These are phyloP conservation scores for Tragelaphus strepsiceros DNA, from an alignment of 2,113 vertebrate species.

Conservation along the genomic window DNA sequence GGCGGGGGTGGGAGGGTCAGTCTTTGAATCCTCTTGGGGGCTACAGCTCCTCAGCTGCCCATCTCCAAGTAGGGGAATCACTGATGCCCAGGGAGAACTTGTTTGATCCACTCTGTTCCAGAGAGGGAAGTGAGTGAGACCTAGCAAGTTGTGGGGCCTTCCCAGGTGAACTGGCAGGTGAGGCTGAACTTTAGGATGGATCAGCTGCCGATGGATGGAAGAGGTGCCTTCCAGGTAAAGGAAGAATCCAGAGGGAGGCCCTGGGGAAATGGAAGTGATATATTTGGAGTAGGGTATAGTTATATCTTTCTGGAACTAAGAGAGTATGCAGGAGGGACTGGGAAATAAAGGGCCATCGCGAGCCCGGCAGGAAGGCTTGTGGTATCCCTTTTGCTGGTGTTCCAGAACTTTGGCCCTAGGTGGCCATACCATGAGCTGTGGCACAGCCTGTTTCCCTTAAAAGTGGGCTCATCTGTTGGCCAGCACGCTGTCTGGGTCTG, in stretches of 20 bases:
- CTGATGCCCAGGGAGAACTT: not conserved
- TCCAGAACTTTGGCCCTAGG: not conserved
- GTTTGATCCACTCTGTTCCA: not conserved
- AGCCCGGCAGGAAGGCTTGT: not conserved
- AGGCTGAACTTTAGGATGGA: not conserved
- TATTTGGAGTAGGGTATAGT: not conserved
- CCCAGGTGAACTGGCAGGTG: not conserved
- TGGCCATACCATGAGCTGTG: not conserved
- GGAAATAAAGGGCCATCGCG: not conserved
- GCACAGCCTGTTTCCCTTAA: not conserved
- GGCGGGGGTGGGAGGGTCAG: not conserved
- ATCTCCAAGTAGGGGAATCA: not conserved
- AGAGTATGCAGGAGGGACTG: not conserved
- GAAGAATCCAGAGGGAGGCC: not conserved
- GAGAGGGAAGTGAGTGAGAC: not conserved
- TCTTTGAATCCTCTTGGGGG: not conserved
- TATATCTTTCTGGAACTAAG: not conserved
- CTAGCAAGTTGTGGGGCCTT: not conserved
- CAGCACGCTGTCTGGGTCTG: not conserved
- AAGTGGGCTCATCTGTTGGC: not conserved
- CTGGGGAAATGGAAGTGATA: not conserved
- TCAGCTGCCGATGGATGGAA: too few species aligned
- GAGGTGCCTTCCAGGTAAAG: not conserved
- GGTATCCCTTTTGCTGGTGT: not conserved
- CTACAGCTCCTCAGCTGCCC: not conserved